Evolutionary conservation across 2,888 invertebrate species (phyloP), one percentile per base, ranked within the genome.

Genomic region (Stenichneumon culpator): DNA sequence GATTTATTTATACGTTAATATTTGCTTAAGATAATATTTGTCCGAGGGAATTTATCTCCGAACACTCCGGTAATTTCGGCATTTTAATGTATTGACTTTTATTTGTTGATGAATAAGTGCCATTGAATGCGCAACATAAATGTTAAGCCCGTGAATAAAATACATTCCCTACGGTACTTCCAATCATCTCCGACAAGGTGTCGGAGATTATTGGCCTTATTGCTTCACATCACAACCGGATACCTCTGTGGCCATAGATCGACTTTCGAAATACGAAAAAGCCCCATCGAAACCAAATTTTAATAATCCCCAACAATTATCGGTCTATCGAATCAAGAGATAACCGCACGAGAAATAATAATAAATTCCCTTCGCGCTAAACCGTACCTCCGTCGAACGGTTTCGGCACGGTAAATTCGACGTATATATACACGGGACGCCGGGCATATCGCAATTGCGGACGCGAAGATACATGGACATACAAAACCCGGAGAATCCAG

Each of bases 361-460:
- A 92, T 92, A 91, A 92, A 89, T 65, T 54, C 68, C 89, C 89
- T 44, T 87, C 88, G 44, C 16, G 70, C 65, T n/a, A 16, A 67
- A 63, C 50, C 68, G 16, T 36, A 19, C 69, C 74, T 65, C 74
- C n/a, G 47, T 11, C 7, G 44, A 14, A 32, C 25, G 32, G 44
- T 54, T 63, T 67, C 73, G 63, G 79, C 91, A 90, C 90, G 91
- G 90, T 90, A 92, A 93, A 92, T 93, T 92, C 90, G 92, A 92
- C 90, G 90, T 90, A 44, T 44, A 89, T 85, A 85, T 88, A 47
- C 36, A 50, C 63, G 11, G 36, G 28, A 50, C 44, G 16, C 14
- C 67, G 25, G 54, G 47, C 91, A 89, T 91, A 91, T 92, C 91
- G 90, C 90, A 89, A 90, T 91, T 89, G 89, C 88, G 89, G 87